Base-by-base conservation (phyloP, 2,113 vertebrate genomes). In the Alexandromys fortis region DNA sequence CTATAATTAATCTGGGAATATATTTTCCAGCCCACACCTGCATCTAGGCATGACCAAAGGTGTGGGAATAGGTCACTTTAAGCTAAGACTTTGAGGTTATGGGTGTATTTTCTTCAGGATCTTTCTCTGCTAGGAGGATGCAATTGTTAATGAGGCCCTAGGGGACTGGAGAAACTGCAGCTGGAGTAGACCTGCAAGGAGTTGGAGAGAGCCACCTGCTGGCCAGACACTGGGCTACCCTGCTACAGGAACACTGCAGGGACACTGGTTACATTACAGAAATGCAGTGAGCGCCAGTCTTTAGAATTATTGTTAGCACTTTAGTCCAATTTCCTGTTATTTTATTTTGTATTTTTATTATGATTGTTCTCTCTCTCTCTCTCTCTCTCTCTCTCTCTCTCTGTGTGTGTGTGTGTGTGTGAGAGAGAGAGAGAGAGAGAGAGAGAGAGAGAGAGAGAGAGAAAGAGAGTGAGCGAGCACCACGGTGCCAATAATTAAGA, bases 81-180 rank as follows among this genome's bases (percentile, higher is more conserved):
- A 86, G 73, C 68, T 21, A 63, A 5, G 70, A 70, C 35, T 82
- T 76, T 94, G 89, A 94, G 88, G 89, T 88, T 89, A 10, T 3
- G 49, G 13, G 77, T 72, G 21, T 52, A 17, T 73, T 94, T 96
- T 70, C 38, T 88, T 42, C 22, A 12, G 14, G 4, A 33, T 72
- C 17, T 86, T 72, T 90, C 61, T 76, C 49, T 89, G 49, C 38
- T 42, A 5, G 33, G 30, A 61, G 83, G n/a, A 82, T 38, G 47
- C 67, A 38, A 4, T 22, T 82, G 83, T 16, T 82, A 81, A 70
- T 58, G 76, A 96, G 76, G 33, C n/a, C 16, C 11, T 13, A 67
- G 28, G 38, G 89, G 33, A 68, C 88, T 24, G 75, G 82, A 90
- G 49, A 47, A 95, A 12, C 38, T 26, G 33, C 28, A 55, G 67